Percentiles rank a stretch among this genome's conserved stretches.
These are phyloP conservation scores for Staurois parvus DNA, from an alignment of 2,797 vertebrate genomes.

Conservation along the genomic window DNA sequence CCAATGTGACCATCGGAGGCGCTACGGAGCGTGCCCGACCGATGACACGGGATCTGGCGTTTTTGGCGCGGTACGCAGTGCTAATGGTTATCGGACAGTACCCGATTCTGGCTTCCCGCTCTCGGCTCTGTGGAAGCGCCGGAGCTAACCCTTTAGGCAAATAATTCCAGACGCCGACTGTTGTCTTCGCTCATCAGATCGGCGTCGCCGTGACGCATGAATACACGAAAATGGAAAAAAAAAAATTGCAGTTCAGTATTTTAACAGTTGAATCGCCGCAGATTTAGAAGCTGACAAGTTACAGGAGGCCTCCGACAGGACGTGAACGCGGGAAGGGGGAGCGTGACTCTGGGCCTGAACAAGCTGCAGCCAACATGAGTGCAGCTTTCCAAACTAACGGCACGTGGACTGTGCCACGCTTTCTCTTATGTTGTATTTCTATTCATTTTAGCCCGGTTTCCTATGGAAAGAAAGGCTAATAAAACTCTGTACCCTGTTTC, in stretches of 20 bases:
- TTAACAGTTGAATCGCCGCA: constrained; percentile 13
- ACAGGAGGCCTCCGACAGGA: background rate
- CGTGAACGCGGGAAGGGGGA: constrained; percentile 7
- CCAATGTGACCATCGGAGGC: too few relatives aligned
- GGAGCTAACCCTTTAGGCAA: background rate
- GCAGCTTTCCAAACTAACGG: constrained; percentile 32
- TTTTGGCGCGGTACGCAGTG: too few relatives aligned
- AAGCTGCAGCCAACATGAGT: background rate
- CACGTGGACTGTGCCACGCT: constrained; percentile 45
- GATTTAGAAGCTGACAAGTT: background rate
- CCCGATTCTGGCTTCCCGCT: too few relatives aligned
- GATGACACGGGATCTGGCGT: too few relatives aligned
- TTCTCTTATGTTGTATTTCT: constrained; percentile 61
- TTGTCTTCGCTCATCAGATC: background rate
- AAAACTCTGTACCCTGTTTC: constrained; percentile 70
- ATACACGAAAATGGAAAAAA: background rate
- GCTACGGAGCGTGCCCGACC: too few relatives aligned
- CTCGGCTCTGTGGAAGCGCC: background rate
- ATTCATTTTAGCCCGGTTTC: constrained; percentile 72
- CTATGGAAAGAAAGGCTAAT: constrained; percentile 76
- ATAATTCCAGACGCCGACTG: background rate
- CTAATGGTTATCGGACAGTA: too few relatives aligned
- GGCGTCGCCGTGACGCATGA: background rate
- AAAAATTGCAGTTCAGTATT: constrained; percentile 42
- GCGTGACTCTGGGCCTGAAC: constrained; percentile 7